Conservation (phyloP, 2,113 vertebrate species). For the Syngnathus floridae region DNA sequence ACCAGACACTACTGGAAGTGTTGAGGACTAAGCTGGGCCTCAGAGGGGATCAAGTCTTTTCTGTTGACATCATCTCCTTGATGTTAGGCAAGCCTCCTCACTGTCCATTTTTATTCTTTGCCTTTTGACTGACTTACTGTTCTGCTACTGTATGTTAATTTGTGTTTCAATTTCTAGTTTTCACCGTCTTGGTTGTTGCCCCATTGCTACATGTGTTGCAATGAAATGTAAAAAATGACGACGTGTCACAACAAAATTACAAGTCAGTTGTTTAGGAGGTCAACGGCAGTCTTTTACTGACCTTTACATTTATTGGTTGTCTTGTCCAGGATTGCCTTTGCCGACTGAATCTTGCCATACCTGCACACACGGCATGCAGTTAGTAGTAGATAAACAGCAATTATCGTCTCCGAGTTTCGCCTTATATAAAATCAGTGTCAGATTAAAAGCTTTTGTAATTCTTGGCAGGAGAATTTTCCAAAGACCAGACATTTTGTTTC, state of each 20-base stretch:
- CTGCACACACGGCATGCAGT: constrained; percentile 61
- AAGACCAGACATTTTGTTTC: neutral
- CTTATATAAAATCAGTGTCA: neutral
- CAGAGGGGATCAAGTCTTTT: too few species aligned
- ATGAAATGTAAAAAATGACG: neutral
- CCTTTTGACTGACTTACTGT: too few species aligned
- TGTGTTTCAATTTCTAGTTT: too few species aligned
- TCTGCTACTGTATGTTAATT: too few species aligned
- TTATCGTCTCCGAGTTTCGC: neutral
- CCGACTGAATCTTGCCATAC: constrained; percentile 98
- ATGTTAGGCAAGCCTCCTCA: too few species aligned
- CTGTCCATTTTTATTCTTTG: too few species aligned
- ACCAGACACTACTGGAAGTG: too few species aligned
- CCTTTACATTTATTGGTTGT: constrained; percentile 99
- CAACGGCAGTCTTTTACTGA: constrained; percentile 50
- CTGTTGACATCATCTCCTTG: too few species aligned
- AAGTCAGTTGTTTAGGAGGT: neutral
- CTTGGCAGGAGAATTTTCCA: neutral
- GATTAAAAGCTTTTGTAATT: neutral
- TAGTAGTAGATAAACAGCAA: neutral
- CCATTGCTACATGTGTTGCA: too few species aligned
- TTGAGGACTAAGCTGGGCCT: too few species aligned
- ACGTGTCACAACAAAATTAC: neutral
- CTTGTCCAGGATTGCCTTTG: constrained; percentile 98
- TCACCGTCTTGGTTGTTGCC: too few species aligned